Conservation (phyloP, 92 coral and sea anemone species). For the Phenganax marumi region DNA sequence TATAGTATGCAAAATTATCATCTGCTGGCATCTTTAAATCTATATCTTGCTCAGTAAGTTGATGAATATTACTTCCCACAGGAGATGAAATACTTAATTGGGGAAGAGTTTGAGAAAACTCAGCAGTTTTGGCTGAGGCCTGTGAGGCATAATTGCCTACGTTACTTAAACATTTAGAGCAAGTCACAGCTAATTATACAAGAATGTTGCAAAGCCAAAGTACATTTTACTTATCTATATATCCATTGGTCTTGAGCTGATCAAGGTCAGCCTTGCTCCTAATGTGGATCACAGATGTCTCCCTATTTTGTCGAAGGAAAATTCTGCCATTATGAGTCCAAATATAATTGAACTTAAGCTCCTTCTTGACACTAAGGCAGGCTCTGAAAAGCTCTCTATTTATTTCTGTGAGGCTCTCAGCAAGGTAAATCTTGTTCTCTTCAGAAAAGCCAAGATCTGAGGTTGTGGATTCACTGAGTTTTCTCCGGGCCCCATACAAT, state of each 20-base stretch:
- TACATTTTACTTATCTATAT: no score
- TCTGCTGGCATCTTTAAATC: no score
- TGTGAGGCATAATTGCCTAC: no score
- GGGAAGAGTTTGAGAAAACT: no score
- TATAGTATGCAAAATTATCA: no score
- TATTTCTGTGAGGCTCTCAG: slow-evolving; percentile 17
- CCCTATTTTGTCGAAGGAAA: not conserved
- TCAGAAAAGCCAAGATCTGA: slow-evolving; percentile 17
- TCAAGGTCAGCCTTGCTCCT: not conserved
- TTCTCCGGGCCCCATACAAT: slow-evolving; percentile 30
- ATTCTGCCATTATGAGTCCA: slow-evolving; percentile 10
- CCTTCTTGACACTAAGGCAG: slow-evolving; percentile 10
- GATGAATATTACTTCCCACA: no score
- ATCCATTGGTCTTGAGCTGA: not conserved
- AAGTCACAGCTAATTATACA: no score
- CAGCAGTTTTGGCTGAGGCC: no score
- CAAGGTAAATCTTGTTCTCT: slow-evolving; percentile 24
- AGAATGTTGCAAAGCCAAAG: no score
- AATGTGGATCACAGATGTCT: not conserved
- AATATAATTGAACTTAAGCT: slow-evolving; percentile 1
- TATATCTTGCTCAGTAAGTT: no score
- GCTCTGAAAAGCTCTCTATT: slow-evolving; percentile 35
- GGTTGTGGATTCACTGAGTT: slow-evolving; percentile 18
- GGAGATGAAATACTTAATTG: no score
- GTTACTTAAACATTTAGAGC: no score